Base-by-base conservation (phyloP, 2,888 invertebrate genomes). In the Ypsolopha scabrella region DNA sequence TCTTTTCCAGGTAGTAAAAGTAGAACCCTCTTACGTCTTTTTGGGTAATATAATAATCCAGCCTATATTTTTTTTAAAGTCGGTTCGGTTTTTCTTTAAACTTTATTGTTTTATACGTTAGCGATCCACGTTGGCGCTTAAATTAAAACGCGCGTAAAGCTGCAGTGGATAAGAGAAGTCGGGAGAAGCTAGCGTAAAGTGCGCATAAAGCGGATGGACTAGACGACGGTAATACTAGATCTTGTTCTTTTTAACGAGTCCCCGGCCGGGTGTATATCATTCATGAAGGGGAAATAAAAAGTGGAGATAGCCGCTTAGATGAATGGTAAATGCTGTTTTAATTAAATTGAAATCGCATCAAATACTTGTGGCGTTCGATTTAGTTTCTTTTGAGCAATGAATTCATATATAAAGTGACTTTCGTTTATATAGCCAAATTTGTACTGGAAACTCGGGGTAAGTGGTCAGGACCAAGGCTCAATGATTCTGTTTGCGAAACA, bases 131-230 rank as follows among this genome's bases (percentile, higher is more conserved):
- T 67, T 67, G 58, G 60, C 66, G 70, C 68, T 72, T 70, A 75
- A 79, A 78, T 76, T 78, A 80, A 80, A 80, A 80, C 71, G 72
- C 72, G 68, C 72, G 70, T 75, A 75, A 76, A 80, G 72, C 74
- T 70, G 67, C 59, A 75, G 74, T 73, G 72, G 71, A 74, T 75
- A 69, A 70, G 74, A 76, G 72, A 75, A 78, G 75, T 75, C 70
- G 68, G 24, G 24, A 68, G 72, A 68, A 76, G 72, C 66, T 68
- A 67, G 73, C 70, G 75, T 80, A 79, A 80, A 81, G 75, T 72
- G 76, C 74, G 72, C 78, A 79, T 82, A 81, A 24, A 24, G 24
- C 24, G 24, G 4, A 4, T 24, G 24, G 34, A 34, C 24, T 46
- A 6, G 35, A 35, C 36, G 10, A 33, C 7, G 50, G n/a, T 76